Conservation (phyloP, 2,113 vertebrate species). For the Pao palembangensis region DNA sequence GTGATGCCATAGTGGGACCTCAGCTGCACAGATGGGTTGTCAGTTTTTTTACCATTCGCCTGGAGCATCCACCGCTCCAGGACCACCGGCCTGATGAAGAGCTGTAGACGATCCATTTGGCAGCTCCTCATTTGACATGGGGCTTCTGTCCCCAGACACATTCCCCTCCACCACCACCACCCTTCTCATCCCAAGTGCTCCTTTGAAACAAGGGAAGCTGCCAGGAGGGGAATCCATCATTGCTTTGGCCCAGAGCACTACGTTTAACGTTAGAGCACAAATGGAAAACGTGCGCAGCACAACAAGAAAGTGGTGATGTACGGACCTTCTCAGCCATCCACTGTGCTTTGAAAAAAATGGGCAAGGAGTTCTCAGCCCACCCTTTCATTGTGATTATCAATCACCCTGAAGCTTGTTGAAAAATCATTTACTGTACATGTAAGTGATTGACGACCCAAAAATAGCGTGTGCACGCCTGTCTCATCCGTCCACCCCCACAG, state of each 20-base stretch:
- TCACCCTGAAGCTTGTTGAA: constrained; percentile 65
- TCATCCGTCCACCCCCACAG: constrained; percentile 57
- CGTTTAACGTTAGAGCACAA: constrained; percentile 59
- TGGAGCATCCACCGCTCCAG: constrained; percentile 49
- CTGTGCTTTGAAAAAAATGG: constrained; percentile 36
- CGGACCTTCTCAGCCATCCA: constrained; percentile 25
- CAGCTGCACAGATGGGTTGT: constrained; percentile 66
- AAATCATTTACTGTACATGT: constrained; percentile 71
- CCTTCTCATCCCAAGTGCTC: constrained; percentile 51
- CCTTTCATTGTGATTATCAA: constrained; percentile 60
- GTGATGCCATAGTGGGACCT: constrained; percentile 41
- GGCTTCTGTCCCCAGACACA: constrained; percentile 55
- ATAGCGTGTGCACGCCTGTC: constrained; percentile 38
- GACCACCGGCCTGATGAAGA: constrained; percentile 67
- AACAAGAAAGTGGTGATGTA: constrained; percentile 38
- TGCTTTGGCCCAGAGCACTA: constrained; percentile 53
- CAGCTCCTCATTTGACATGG: constrained; percentile 54
- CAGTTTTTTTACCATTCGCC: constrained; percentile 53
- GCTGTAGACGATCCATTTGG: constrained; percentile 53
- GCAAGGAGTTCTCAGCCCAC: constrained; percentile 37
- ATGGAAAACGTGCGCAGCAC: constrained; percentile 64
- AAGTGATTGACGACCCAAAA: constrained; percentile 68
- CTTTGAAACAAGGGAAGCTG: constrained; percentile 59
- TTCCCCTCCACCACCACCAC: not conserved
- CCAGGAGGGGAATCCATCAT: constrained; percentile 67